A percentile compares a stretch with the other conserved stretches of the same genome.
Evolutionary conservation across 1,140 invertebrate species (phyloP).

Genomic region (Wasmannia auropunctata): DNA sequence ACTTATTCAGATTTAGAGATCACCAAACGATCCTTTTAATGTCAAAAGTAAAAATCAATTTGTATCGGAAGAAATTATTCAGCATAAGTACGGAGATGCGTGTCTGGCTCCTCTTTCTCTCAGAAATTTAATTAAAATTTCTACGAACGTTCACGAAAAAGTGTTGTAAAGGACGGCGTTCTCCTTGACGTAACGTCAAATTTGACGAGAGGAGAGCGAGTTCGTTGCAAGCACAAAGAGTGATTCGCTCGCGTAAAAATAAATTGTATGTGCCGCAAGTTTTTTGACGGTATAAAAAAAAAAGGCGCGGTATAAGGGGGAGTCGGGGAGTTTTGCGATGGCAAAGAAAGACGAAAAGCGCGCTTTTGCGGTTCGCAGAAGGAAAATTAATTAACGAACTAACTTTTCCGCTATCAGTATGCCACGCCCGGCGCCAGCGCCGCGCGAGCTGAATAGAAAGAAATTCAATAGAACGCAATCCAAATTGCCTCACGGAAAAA

Average conservation of each 20-base stretch:
- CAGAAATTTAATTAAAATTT: background rate
- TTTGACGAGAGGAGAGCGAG: background rate
- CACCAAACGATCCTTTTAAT: background rate
- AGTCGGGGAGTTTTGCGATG: background rate
- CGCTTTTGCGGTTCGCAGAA: slow-evolving; percentile 17
- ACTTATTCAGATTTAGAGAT: too few relatives aligned
- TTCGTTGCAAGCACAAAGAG: background rate
- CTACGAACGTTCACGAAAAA: background rate
- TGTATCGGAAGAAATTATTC: background rate
- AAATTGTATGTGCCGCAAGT: background rate
- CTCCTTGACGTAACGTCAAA: background rate
- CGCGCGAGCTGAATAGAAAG: background rate
- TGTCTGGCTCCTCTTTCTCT: background rate
- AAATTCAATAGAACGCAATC: slow-evolving; percentile 20
- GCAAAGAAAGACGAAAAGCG: background rate
- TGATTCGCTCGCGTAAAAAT: slow-evolving; percentile 8
- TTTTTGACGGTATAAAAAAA: background rate
- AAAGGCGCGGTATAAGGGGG: background rate
- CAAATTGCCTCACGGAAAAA: background rate
- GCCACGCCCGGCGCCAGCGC: background rate
- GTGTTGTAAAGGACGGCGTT: background rate
- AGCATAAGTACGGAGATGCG: background rate
- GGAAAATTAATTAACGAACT: slow-evolving; percentile 65
- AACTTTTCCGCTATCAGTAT: slow-evolving; percentile 47
- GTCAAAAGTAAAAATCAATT: background rate